Base-by-base conservation (phyloP, 64 coral and sea anemone species). In the Stichodactyla mertensii region DNA sequence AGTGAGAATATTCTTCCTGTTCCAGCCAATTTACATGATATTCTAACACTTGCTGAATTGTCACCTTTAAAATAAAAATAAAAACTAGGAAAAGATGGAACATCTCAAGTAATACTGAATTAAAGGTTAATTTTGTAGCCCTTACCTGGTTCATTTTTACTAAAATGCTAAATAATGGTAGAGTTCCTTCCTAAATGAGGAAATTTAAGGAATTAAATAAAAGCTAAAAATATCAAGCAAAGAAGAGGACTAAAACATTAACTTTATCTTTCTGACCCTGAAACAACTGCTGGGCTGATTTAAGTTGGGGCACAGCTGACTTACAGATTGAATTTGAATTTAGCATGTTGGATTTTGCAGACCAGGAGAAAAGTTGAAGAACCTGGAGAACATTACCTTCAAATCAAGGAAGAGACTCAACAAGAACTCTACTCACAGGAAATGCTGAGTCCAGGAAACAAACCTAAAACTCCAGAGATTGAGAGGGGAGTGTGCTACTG, bases 1-100 rank as follows among this genome's bases (percentile, higher is more conserved):
- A 15, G 54, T 96, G 91, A 16, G 94, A 96, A 90, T 92, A 96
- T 59, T 88, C 88, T 53, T 84, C 57, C 78, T 92, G 87, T 80
- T 89, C 84, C 77, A 96, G 20, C 94, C 94, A 96, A 5, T 83
- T 58, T n/a, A 93, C 91, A 14, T 96, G 94, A 53, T 90, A 93
- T 19, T 96, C 94, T 54, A 96, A 57, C 16, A 96, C 87, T 85
- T 88, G 86, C 27, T 86, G 70, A 19, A 93, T 67, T 7, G 91
- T 92, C 0, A 90, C 85, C 94, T 96, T 45, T 36, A 62, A 61
- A 84, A n/a, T 20, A 64, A 55, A 7, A 16, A 6, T 11, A 81
- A 55, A 14, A 81, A 58, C 23, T 7, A 52, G 56, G 3, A 45
- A 52, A 19, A 10, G 22, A 23, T 13, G 22, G 14, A 16, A 52